Evolutionary conservation across 2,797 vertebrate genomes (phyloP).

Genomic region (Rhynchonycteris naso): DNA sequence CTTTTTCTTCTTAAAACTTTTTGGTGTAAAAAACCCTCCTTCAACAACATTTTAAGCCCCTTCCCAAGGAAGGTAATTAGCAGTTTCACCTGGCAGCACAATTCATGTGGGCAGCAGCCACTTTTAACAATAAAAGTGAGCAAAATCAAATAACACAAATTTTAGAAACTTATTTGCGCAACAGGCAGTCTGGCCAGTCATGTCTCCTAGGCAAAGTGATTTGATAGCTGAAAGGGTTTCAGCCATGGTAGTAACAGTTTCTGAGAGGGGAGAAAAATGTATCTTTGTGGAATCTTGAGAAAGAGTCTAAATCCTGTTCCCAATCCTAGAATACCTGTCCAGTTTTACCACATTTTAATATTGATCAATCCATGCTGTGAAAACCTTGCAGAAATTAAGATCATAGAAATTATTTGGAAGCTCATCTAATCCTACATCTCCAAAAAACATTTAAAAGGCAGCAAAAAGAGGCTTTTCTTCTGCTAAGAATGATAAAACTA

Average conservation of each 20-base stretch:
- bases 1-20: too few relatives aligned
- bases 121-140: too few relatives aligned
- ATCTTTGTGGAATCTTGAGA: not conserved
- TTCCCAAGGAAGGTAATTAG: too few relatives aligned
- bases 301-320: slow-evolving; percentile 14
- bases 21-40: too few relatives aligned
- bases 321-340: not conserved
- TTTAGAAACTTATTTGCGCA: too few relatives aligned
- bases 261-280: not conserved
- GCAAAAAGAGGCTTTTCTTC: not conserved
- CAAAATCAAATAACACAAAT: too few relatives aligned
- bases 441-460: not conserved
- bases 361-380: not conserved
- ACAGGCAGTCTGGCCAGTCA: not conserved
- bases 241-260: not conserved
- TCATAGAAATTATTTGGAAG: not conserved
- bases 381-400: not conserved
- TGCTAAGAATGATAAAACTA: not conserved
- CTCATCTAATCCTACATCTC: not conserved
- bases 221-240: slow-evolving; percentile 3
- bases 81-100: too few relatives aligned
- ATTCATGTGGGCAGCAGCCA: too few relatives aligned
- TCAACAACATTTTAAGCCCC: too few relatives aligned
- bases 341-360: not conserved
- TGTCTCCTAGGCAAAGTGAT: not conserved